Evolutionary conservation across 2,888 invertebrate genomes (phyloP).

Genomic region (Amiota mariae): DNA sequence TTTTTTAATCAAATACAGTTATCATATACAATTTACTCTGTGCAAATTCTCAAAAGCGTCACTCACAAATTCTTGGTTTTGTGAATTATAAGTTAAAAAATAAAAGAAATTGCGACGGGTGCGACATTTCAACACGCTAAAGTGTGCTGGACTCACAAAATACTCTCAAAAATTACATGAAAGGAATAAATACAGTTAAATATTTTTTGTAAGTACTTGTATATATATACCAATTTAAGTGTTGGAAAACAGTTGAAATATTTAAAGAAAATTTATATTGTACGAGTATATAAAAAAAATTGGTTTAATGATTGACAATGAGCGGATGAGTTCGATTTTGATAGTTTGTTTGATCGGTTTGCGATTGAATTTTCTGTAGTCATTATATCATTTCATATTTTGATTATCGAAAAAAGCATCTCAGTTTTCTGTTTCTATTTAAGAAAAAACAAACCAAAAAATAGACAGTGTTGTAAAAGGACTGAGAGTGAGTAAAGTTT

Average conservation of each 20-base stretch:
- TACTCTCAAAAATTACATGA: constrained; percentile 55
- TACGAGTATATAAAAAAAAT: too few species aligned
- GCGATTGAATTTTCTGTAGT: constrained; percentile 39
- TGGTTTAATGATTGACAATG: constrained; percentile 50
- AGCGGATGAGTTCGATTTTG: constrained; percentile 61
- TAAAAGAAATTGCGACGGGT: constrained; percentile 37
- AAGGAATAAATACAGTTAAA: constrained; percentile 49
- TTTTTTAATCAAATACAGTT: constrained; percentile 21
- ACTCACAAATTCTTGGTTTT: constrained; percentile 55
- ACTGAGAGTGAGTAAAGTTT: constrained; percentile 1
- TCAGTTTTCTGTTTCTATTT: constrained; percentile 63
- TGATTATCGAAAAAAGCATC: constrained; percentile 73
- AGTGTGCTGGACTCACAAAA: constrained; percentile 57
- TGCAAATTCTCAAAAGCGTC: constrained; percentile 51
- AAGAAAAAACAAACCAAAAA: constrained; percentile 9
- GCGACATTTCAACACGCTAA: constrained; percentile 63
- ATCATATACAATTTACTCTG: constrained; percentile 11
- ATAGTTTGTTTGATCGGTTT: constrained; percentile 39
- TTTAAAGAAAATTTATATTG: constrained; percentile 17
- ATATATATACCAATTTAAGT: constrained; percentile 9
- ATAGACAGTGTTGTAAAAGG: not conserved
- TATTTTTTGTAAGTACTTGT: not conserved
- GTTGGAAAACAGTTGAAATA: constrained; percentile 19
- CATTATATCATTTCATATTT: constrained; percentile 48
- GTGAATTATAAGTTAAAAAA: too few species aligned